Percentiles rank a stretch among this genome's conserved stretches.
phyloP scores from a whole-genome alignment of 2,113 vertebrate species.

The Brachirus orientalis region DNA sequence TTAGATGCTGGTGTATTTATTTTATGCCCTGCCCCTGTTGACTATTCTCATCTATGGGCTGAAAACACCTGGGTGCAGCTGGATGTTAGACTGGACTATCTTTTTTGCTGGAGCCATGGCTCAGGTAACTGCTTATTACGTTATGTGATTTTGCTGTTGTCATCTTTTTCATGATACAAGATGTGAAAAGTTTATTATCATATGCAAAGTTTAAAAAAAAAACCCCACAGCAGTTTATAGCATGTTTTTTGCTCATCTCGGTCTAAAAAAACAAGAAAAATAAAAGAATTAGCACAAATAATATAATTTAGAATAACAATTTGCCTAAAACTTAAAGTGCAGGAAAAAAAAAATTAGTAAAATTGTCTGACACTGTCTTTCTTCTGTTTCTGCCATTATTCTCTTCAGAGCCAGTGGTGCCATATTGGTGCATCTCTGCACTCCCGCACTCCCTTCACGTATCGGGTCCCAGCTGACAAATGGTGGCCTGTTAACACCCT shows the following conservation, averaged over 20 bases:
- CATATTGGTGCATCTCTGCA: constrained; percentile 91
- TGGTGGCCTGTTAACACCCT: constrained; percentile 80
- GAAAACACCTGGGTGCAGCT: constrained; percentile 86
- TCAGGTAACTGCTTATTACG: constrained; percentile 82
- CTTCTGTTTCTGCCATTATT: not conserved
- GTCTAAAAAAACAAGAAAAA: too few relatives aligned
- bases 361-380: constrained; percentile 1
- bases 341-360: not conserved
- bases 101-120: constrained; percentile 88
- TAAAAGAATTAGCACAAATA: too few relatives aligned
- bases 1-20: constrained; percentile 91
- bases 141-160: not conserved
- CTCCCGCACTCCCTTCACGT: constrained; percentile 90
- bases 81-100: constrained; percentile 92
- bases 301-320: too few relatives aligned
- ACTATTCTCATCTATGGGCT: constrained; percentile 83
- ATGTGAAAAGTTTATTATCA: too few relatives aligned
- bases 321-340: too few relatives aligned
- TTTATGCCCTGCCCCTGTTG: constrained; percentile 89
- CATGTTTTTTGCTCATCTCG: too few relatives aligned
- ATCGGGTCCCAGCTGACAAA: constrained; percentile 87
- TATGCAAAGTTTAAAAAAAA: too few relatives aligned
- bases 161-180: too few relatives aligned
- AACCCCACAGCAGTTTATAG: too few relatives aligned
- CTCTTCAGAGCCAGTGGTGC: constrained; percentile 88